A percentile compares a stretch with the other conserved stretches of the same genome.
phyloP scores from a whole-genome alignment of 2,797 vertebrate species.

The Semotilus atromaculatus region DNA sequence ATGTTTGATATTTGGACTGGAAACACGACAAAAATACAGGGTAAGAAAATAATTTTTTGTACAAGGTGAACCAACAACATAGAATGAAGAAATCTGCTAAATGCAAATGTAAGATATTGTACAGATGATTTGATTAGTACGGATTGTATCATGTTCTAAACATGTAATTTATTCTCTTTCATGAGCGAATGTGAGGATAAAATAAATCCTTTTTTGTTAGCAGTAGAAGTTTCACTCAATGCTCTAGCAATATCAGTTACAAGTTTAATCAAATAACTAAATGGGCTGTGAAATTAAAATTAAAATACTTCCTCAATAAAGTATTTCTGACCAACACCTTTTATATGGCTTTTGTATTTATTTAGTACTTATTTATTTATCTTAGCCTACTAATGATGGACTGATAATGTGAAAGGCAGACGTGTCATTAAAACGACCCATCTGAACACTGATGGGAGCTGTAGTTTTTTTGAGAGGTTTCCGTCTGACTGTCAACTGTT shows the following conservation, averaged over 20 bases:
- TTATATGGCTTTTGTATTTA: neutral
- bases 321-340: neutral
- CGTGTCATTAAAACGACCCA: slow-evolving; percentile 1
- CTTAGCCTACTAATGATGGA: neutral
- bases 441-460: slow-evolving; percentile 23
- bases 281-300: slow-evolving; percentile 1
- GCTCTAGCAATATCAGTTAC: neutral
- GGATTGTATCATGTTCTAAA: neutral
- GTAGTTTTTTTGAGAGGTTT: slow-evolving; percentile 43
- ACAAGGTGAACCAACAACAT: neutral
- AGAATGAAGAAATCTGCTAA: neutral
- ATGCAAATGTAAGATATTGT: neutral
- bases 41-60: too few relatives aligned
- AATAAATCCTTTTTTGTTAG: neutral
- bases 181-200: neutral
- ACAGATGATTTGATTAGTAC: neutral
- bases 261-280: neutral
- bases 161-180: neutral
- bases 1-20: too few relatives aligned
- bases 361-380: neutral
- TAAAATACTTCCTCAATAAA: slow-evolving; percentile 15
- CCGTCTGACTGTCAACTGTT: fast-evolving
- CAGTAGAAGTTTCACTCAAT: neutral
- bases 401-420: neutral
- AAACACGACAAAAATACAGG: too few relatives aligned